Percentiles rank a stretch among this genome's conserved stretches.
Conservation (phyloP, 2,797 vertebrate species). For the Argentina silus region DNA sequence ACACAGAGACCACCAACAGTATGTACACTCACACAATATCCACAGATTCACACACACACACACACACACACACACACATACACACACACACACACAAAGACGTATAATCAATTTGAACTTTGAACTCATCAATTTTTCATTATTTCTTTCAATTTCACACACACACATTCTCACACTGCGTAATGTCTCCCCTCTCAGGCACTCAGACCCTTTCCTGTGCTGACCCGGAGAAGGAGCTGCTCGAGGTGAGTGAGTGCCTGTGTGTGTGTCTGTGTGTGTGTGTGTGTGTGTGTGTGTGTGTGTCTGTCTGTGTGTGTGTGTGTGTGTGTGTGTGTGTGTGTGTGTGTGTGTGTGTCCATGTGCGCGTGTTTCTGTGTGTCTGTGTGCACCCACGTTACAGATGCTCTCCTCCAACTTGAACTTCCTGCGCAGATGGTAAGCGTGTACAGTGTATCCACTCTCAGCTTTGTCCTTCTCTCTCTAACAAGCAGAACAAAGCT, state of each 20-base stretch:
- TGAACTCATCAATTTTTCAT: background rate
- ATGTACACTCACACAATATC: slow-evolving; percentile 43
- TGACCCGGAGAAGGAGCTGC: slow-evolving; percentile 77
- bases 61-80: background rate
- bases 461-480: too few relatives aligned
- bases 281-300: slow-evolving; percentile 32
- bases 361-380: slow-evolving; percentile 42
- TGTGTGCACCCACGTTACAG: too few relatives aligned
- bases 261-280: slow-evolving; percentile 20
- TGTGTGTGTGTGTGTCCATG: slow-evolving; percentile 26
- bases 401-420: too few relatives aligned
- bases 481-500: too few relatives aligned
- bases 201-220: slow-evolving; percentile 87
- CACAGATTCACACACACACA: background rate
- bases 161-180: too few relatives aligned
- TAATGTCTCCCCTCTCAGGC: slow-evolving; percentile 58
- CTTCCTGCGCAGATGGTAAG: too few relatives aligned
- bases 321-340: slow-evolving; percentile 4
- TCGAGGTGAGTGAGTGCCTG: slow-evolving; percentile 78
- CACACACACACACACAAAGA: slow-evolving; percentile 16
- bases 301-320: slow-evolving; percentile 28
- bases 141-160: too few relatives aligned
- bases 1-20: slow-evolving; percentile 77
- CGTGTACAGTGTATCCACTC: too few relatives aligned
- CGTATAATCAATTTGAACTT: background rate